phyloP scores from a whole-genome alignment of 2,113 vertebrate species.

The Muscicapa adusta region DNA sequence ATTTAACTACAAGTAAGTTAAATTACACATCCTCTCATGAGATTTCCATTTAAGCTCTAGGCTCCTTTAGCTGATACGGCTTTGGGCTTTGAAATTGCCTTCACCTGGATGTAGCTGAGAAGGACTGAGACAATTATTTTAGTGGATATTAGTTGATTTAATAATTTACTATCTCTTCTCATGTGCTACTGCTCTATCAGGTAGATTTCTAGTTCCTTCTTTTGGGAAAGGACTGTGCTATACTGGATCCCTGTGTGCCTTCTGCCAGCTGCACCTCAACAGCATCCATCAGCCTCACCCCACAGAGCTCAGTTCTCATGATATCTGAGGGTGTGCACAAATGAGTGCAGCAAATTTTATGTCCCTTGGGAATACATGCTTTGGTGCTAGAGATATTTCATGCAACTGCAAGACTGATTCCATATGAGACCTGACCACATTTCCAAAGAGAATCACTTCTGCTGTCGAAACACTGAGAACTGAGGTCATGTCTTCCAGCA shows the following conservation, averaged over 20 bases:
- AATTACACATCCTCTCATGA: background rate
- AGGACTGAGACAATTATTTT: background rate
- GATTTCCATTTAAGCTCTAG: background rate
- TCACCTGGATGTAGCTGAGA: background rate
- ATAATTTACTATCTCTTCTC: background rate
- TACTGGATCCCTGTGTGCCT: background rate
- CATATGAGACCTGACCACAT: background rate
- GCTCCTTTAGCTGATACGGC: background rate
- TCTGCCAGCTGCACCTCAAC: background rate
- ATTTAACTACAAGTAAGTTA: background rate
- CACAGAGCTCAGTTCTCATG: background rate
- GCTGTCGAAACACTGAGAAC: rapidly evolving
- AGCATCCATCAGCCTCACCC: background rate
- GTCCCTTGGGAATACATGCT: background rate
- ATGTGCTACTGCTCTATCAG: background rate
- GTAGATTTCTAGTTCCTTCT: background rate
- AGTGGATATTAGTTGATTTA: background rate
- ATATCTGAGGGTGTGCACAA: background rate
- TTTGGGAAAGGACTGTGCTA: background rate
- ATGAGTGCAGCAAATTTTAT: background rate
- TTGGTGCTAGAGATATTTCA: background rate
- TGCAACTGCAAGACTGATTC: background rate
- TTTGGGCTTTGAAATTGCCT: background rate
- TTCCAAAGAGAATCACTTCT: background rate
- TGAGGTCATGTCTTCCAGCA: background rate